Evolutionary conservation across 2,113 vertebrate genomes (phyloP).

Genomic region (Rhea pennata): DNA sequence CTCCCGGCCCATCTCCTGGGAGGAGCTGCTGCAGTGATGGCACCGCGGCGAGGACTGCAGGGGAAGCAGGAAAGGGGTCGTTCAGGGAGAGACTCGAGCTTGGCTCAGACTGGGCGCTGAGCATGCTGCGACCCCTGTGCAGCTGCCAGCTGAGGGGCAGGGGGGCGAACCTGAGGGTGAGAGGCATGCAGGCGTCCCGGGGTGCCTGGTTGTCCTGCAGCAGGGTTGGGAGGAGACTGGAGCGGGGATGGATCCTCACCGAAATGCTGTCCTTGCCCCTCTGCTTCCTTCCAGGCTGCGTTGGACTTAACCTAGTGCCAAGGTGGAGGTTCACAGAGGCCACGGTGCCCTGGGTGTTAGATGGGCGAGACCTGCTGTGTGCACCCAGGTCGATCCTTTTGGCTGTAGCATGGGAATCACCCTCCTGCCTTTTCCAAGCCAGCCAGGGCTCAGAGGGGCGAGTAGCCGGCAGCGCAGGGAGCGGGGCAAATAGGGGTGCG

Average conservation of each 20-base stretch:
- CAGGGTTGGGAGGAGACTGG: neutral
- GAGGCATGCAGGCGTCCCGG: neutral
- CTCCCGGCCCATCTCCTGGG: constrained; percentile 97
- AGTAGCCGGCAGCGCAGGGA: neutral
- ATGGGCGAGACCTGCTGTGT: no score
- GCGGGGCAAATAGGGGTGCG: fast-evolving
- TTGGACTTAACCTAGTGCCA: neutral
- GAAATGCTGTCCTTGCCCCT: fast-evolving
- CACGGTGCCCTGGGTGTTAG: neutral
- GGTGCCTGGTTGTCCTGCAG: neutral
- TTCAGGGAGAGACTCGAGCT: neutral
- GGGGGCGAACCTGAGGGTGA: no score
- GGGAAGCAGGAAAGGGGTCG: neutral
- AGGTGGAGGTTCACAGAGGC: neutral
- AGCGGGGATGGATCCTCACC: neutral
- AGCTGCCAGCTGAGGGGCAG: neutral
- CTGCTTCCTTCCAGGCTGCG: neutral
- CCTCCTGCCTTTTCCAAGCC: neutral
- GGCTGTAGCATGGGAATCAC: neutral
- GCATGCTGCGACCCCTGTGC: no score
- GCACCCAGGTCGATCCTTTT: fast-evolving
- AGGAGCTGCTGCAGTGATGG: constrained; percentile 92
- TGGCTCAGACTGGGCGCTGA: neutral
- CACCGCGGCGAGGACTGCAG: fast-evolving
- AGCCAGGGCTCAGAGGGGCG: neutral